Evolutionary conservation across 2,888 invertebrate genomes (phyloP), one percentile per base, ranked within the genome.

Genomic region (Synanthedon andrenaeformis): DNA sequence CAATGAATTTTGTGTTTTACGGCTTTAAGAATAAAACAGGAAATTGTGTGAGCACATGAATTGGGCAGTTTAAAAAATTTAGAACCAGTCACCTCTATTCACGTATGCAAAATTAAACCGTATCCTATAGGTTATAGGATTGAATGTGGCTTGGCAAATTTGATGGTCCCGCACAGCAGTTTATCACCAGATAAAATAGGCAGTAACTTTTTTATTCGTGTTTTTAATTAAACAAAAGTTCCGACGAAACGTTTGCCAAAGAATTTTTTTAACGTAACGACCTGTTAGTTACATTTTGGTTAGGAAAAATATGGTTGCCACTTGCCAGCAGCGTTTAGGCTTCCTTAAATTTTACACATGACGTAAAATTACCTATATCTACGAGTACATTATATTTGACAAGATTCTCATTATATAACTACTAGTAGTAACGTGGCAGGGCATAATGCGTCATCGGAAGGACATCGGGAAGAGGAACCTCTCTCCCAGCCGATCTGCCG

Each of bases 181-280:
- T 76, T 78, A 86, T 86, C 85, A 79, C 78, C 70, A 72, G 77
- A 84, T 83, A 84, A 85, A 84, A 80, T 69, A 73, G 75, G 69
- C 69, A 69, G 74, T 74, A 73, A 72, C 75, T 78, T 80, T 82
- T 85, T 85, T 85, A 84, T 84, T 79, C 79, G 74, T 74, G 75
- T 82, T 85, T 85, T 86, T 86, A 85, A 86, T 86, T 86, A 86
- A 84, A 83, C 83, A 82, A 78, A 70, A 67, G 61, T 62, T 59
- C 63, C 62, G 69, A 65, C 66, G 69, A 73, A 74, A 70, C 65
- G 70, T 67, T 70, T 65, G 61, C 61, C 63, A 66, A 70, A 70
- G 74, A 72, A 70, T 79, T 79, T 78, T 70, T 23, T 23, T 66
- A 6, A 35, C 62, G 77, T 78, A 77, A 75, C 81, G 75, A 76